These are phyloP conservation scores for Pampusana beccarii DNA, from an alignment of 2,113 vertebrate species.

Conservation along the genomic window DNA sequence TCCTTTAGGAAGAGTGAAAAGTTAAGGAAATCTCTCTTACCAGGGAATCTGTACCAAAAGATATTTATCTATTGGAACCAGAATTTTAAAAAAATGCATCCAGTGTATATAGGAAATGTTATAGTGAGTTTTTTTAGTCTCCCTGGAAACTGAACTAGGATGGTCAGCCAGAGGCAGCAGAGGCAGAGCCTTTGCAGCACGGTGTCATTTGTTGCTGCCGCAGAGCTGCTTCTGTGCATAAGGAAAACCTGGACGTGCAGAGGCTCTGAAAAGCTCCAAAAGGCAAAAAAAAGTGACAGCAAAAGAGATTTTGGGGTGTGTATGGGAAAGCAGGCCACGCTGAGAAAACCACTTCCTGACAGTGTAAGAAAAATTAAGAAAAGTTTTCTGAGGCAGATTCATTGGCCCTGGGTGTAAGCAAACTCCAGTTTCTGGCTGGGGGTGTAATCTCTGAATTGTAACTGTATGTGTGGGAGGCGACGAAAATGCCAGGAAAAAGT, in stretches of 20 bases:
- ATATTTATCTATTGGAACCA: background rate
- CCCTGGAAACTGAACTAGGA: background rate
- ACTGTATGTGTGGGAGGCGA: accelerated
- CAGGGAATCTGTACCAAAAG: background rate
- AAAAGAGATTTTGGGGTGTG: background rate
- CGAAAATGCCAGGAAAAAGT: background rate
- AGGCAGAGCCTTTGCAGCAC: too few relatives aligned
- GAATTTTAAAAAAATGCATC: background rate
- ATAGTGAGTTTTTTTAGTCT: background rate
- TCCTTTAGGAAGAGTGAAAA: background rate
- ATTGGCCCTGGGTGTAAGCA: background rate
- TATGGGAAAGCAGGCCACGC: accelerated
- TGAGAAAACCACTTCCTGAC: background rate
- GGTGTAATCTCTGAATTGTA: background rate
- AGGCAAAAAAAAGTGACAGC: background rate
- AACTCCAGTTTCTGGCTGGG: background rate
- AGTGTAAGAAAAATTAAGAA: background rate
- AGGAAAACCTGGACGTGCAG: background rate
- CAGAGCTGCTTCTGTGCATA: background rate
- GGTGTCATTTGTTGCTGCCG: background rate
- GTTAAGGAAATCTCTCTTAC: background rate
- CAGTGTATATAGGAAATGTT: background rate
- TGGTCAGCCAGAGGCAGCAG: too few relatives aligned
- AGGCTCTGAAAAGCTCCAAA: background rate
- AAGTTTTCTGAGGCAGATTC: background rate